Conservation (phyloP, 2,113 vertebrate genomes). For the Himantopus leucocephalus region DNA sequence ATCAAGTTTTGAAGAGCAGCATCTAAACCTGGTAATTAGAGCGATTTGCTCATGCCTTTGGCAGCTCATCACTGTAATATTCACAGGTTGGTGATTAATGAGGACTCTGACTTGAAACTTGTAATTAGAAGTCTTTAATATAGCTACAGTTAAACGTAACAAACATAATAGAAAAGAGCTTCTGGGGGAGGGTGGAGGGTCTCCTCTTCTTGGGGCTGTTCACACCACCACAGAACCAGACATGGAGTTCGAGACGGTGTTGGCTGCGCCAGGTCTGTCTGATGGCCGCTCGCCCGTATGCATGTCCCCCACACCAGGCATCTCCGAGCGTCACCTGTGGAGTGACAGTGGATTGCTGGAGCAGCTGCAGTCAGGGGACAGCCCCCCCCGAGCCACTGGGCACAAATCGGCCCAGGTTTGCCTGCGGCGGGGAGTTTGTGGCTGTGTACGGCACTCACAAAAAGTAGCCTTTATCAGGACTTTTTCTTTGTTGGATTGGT, state of each 20-base stretch:
- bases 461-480: not conserved
- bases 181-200: not conserved
- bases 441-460: not conserved
- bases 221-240: not conserved
- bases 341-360: not conserved
- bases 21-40: slow-evolving; percentile 14
- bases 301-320: rapidly evolving
- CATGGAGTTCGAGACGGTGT: rapidly evolving
- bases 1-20: slow-evolving; percentile 25
- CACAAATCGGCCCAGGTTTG: not conserved
- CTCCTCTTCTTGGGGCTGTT: not conserved
- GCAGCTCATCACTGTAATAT: slow-evolving; percentile 11
- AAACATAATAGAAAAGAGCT: not conserved
- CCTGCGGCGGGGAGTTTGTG: not conserved
- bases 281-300: rapidly evolving
- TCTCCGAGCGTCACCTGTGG: not conserved
- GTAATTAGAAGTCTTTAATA: slow-evolving; percentile 7
- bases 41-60: slow-evolving; percentile 14
- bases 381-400: not conserved
- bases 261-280: not conserved
- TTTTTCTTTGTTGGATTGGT: not conserved
- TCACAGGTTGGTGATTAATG: slow-evolving; percentile 24
- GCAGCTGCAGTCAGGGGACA: not conserved
- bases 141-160: not conserved
- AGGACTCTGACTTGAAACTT: not conserved